A percentile compares a stretch with the other conserved stretches of the same genome.
Evolutionary conservation across 2,888 invertebrate genomes (phyloP).

Genomic region (Melanotus villosus): DNA sequence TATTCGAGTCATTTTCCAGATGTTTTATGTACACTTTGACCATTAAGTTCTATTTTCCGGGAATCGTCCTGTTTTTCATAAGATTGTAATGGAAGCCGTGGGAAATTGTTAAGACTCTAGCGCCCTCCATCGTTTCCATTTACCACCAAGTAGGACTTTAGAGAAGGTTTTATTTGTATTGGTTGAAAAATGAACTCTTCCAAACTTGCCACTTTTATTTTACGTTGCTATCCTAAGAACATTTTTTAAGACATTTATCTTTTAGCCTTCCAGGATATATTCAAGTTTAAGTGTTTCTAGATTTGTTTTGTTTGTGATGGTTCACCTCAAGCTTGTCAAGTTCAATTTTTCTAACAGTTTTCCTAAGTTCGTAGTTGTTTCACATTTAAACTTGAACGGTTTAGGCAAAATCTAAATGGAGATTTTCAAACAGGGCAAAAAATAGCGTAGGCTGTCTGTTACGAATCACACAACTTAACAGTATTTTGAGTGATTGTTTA

Average conservation of each 20-base stretch:
- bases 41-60: slow-evolving; percentile 22
- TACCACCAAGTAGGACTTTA: slow-evolving; percentile 33
- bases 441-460: slow-evolving; percentile 8
- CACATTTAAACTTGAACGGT: slow-evolving; percentile 10
- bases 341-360: slow-evolving; percentile 26
- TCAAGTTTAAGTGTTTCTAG: slow-evolving; percentile 38
- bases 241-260: slow-evolving; percentile 40
- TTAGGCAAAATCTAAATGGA: slow-evolving; percentile 7
- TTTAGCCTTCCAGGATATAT: slow-evolving; percentile 27
- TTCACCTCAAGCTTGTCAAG: slow-evolving; percentile 24
- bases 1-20: slow-evolving; percentile 12
- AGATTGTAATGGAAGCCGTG: slow-evolving; percentile 44
- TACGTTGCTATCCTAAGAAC: slow-evolving; percentile 51
- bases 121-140: slow-evolving; percentile 28
- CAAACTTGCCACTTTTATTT: slow-evolving; percentile 57
- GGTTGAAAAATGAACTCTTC: slow-evolving; percentile 58
- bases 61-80: slow-evolving; percentile 16
- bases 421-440: slow-evolving; percentile 2
- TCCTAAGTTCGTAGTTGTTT: not conserved
- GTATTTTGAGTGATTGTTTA: slow-evolving; percentile 8
- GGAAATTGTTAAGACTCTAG: slow-evolving; percentile 27
- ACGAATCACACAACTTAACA: not conserved
- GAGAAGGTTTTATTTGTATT: slow-evolving; percentile 39
- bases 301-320: slow-evolving; percentile 31
- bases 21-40: slow-evolving; percentile 29